These are phyloP conservation scores for Centropyge bicolor DNA, from an alignment of 2,797 vertebrate species.

Conservation along the genomic window DNA sequence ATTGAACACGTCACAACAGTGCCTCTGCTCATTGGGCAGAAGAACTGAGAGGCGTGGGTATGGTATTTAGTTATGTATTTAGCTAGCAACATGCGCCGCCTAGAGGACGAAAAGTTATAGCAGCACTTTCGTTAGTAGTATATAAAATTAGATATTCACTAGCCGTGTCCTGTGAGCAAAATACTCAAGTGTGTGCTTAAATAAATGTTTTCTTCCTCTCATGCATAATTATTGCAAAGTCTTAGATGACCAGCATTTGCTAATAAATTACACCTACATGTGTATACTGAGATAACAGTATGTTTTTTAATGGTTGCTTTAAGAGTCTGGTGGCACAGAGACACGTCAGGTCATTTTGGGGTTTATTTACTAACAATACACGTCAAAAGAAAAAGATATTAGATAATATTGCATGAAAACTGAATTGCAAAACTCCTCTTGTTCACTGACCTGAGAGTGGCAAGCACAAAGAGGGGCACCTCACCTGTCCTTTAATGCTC, in stretches of 20 bases:
- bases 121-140: not conserved
- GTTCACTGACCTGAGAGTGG: not conserved
- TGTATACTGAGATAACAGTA: not conserved
- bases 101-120: not conserved
- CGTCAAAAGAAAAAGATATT: too few relatives aligned
- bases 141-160: not conserved
- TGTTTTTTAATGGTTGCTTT: not conserved
- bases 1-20: slow-evolving; percentile 60
- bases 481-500: not conserved
- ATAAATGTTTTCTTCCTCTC: not conserved
- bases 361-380: too few relatives aligned
- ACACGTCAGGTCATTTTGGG: too few relatives aligned
- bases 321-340: not conserved
- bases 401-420: too few relatives aligned
- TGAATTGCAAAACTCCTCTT: too few relatives aligned
- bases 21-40: slow-evolving; percentile 66
- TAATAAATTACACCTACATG: not conserved
- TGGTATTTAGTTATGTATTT: too few relatives aligned
- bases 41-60: not conserved
- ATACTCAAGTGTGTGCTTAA: not conserved
- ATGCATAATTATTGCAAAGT: not conserved
- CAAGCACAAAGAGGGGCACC: not conserved
- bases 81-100: not conserved
- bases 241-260: not conserved
- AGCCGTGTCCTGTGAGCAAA: too few relatives aligned